Percentiles rank a stretch among this genome's conserved stretches.
These are phyloP conservation scores for Cyclargus thomasi DNA, from an alignment of 1,140 invertebrate species.

Conservation along the genomic window DNA sequence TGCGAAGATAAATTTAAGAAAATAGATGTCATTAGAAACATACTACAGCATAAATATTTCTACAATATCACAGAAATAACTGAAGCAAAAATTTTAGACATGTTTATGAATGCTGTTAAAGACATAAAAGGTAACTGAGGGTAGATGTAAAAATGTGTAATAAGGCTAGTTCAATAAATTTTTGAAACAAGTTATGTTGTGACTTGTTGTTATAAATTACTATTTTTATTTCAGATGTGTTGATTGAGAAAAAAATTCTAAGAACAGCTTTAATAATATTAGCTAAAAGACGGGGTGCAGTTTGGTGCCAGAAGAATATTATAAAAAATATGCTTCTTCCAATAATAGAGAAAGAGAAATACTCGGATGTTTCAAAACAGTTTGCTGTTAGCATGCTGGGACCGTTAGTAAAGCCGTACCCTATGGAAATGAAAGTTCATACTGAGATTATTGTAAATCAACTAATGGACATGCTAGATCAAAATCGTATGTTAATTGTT, in stretches of 20 bases:
- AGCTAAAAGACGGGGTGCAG: constrained; percentile 56
- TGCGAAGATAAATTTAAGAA: constrained; percentile 58
- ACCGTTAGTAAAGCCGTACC: constrained; percentile 60
- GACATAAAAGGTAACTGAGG: constrained; percentile 48
- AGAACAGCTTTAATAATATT: constrained; percentile 56
- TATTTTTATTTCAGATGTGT: constrained; percentile 44
- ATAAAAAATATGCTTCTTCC: constrained; percentile 57
- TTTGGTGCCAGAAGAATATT: constrained; percentile 64
- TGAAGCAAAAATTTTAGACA: constrained; percentile 60
- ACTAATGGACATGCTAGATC: constrained; percentile 46
- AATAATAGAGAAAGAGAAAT: constrained; percentile 46
- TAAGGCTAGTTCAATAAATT: no score
- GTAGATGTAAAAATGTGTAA: no score
- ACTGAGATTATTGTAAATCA: constrained; percentile 59
- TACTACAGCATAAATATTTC: constrained; percentile 56
- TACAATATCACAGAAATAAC: constrained; percentile 62
- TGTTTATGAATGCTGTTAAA: constrained; percentile 48
- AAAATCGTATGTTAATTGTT: constrained; percentile 38
- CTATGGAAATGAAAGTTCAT: constrained; percentile 57
- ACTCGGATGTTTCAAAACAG: constrained; percentile 32
- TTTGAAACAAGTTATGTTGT: no score
- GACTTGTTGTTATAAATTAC: not conserved
- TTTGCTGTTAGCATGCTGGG: constrained; percentile 59
- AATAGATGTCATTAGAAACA: constrained; percentile 49
- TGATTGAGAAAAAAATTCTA: constrained; percentile 51